Evolutionary conservation across 2,113 vertebrate species (phyloP).

Genomic region (Apodemus sylvaticus): DNA sequence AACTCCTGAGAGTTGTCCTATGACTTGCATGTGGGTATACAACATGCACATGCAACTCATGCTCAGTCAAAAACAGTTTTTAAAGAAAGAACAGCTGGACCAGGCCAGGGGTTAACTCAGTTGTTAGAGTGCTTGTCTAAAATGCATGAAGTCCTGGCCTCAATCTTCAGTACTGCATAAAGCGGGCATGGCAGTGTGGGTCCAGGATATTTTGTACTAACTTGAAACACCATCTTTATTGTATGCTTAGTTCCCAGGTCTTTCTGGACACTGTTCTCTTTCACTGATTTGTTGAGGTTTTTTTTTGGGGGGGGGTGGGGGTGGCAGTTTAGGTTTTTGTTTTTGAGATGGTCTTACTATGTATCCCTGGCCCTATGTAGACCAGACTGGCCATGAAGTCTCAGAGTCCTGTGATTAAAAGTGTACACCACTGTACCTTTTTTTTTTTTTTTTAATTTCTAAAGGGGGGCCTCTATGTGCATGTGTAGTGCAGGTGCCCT

Average conservation of each 20-base stretch:
- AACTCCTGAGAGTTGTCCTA: background rate
- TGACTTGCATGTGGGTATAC: background rate
- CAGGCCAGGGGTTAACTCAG: background rate
- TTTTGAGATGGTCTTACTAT: background rate
- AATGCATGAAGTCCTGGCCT: too few species aligned
- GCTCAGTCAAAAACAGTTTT: too few species aligned
- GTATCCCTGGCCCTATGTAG: background rate
- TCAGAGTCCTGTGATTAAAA: background rate
- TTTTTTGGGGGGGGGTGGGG: background rate
- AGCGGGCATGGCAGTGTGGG: background rate
- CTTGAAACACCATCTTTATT: slow-evolving; percentile 48
- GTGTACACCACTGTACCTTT: background rate
- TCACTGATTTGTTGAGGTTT: background rate
- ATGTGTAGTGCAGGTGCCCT: background rate
- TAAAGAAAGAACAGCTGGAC: background rate
- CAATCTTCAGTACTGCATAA: background rate
- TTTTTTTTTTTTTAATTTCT: background rate
- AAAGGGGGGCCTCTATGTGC: background rate
- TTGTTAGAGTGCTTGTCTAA: background rate
- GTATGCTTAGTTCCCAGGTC: background rate
- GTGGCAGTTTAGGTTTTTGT: background rate
- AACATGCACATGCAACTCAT: background rate
- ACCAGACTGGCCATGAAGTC: background rate
- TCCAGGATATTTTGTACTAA: background rate
- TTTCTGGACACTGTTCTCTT: slow-evolving; percentile 10